Evolutionary conservation across 2,113 vertebrate species (phyloP).

Genomic region (Nettapus auritus): DNA sequence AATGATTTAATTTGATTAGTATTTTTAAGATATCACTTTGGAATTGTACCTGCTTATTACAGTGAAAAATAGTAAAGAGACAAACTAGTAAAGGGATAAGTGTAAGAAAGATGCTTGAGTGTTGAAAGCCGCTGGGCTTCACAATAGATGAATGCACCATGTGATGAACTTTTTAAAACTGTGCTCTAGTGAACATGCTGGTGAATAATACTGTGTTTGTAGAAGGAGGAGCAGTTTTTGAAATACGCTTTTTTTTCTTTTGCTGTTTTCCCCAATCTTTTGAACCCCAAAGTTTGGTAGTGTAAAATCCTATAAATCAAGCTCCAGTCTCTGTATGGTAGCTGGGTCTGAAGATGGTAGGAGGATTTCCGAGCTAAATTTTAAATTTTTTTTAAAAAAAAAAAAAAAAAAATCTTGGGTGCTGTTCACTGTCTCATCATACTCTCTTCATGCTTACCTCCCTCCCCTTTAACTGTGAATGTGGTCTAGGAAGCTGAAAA

Average conservation of each 20-base stretch:
- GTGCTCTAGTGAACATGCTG: fast-evolving
- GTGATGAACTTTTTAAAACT: neutral
- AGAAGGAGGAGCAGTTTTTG: neutral
- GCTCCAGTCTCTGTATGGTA: neutral
- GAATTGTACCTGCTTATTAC: neutral
- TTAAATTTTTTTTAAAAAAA: neutral
- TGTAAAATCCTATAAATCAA: neutral
- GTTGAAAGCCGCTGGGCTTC: neutral
- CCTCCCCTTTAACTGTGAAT: neutral
- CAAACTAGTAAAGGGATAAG: neutral
- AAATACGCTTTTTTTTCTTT: neutral
- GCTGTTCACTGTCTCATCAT: neutral
- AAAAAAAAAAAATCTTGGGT: neutral
- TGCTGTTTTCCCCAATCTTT: neutral
- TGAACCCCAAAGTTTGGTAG: neutral
- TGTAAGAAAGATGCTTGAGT: neutral
- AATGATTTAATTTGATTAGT: neutral
- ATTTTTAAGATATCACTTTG: neutral
- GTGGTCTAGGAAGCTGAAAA: neutral
- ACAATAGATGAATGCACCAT: neutral
- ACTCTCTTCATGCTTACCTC: neutral
- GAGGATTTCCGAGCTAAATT: neutral
- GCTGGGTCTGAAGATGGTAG: neutral
- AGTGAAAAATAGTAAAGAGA: neutral
- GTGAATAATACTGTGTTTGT: neutral